These are phyloP conservation scores for Gorsachius magnificus DNA, from an alignment of 2,797 vertebrate species.

Conservation along the genomic window DNA sequence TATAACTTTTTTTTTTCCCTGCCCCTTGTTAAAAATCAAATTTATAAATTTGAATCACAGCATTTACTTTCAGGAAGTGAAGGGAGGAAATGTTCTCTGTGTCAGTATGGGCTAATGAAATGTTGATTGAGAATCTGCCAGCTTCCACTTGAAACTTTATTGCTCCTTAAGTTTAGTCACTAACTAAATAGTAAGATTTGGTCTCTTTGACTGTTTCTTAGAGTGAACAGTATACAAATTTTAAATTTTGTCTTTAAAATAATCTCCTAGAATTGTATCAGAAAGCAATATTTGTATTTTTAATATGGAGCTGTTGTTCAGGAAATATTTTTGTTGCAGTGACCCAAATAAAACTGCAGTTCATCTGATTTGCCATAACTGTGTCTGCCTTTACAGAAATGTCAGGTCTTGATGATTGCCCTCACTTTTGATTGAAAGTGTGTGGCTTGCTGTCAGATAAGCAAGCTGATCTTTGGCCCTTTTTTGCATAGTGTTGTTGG, in stretches of 20 bases:
- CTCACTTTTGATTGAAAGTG: not conserved
- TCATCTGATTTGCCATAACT: not conserved
- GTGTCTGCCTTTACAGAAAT: not conserved
- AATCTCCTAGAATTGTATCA: not conserved
- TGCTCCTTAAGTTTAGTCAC: not conserved
- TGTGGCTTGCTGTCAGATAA: not conserved
- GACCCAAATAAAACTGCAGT: not conserved
- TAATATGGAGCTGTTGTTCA: not conserved
- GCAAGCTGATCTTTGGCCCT: not conserved
- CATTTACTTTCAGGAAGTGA: conserved; percentile 6
- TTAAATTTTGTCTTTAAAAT: not conserved
- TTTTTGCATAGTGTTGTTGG: not conserved
- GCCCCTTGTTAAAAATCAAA: not conserved
- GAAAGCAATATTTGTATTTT: not conserved
- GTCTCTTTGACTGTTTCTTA: not conserved
- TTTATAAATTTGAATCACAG: not conserved
- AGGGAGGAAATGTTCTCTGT: not conserved
- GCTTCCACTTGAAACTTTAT: not conserved
- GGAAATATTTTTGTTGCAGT: not conserved
- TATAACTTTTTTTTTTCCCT: not conserved
- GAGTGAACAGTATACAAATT: not conserved
- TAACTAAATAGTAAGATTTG: not conserved
- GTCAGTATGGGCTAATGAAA: not conserved
- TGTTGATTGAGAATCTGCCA: not conserved
- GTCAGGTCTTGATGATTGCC: not conserved